Evolutionary conservation across 2,113 vertebrate species (phyloP).

Genomic region (Garra rufa): DNA sequence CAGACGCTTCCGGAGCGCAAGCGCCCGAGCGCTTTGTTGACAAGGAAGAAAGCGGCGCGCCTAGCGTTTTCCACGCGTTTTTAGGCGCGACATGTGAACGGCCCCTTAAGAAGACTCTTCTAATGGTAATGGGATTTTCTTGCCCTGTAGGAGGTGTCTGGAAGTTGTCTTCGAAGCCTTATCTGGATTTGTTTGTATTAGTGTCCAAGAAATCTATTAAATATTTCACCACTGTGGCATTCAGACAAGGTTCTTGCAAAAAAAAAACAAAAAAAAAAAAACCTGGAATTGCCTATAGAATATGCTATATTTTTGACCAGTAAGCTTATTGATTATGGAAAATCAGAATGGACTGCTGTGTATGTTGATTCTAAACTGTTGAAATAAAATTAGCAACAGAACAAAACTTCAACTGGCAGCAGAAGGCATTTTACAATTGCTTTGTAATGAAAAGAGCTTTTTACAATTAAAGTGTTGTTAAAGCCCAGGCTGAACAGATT

Average conservation of each 20-base stretch:
- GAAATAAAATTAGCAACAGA: neutral
- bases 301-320: neutral
- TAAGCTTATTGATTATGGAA: neutral
- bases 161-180: neutral
- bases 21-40: too few relatives aligned
- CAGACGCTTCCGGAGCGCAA: too few relatives aligned
- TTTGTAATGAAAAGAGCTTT: neutral
- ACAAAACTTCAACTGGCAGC: neutral
- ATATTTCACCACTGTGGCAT: neutral
- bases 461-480: neutral
- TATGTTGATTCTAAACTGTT: neutral
- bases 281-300: neutral
- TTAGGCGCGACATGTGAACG: too few relatives aligned
- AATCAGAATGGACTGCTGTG: neutral
- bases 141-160: neutral
- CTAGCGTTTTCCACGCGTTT: too few relatives aligned
- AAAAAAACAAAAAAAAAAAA: neutral
- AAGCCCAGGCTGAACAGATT: neutral
- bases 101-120: neutral
- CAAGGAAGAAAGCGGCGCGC: too few relatives aligned
- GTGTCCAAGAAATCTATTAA: neutral
- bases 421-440: neutral
- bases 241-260: neutral
- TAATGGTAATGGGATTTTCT: neutral
- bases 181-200: neutral